These are phyloP conservation scores for Mycteria americana DNA, from an alignment of 2,797 vertebrate genomes.

Conservation along the genomic window DNA sequence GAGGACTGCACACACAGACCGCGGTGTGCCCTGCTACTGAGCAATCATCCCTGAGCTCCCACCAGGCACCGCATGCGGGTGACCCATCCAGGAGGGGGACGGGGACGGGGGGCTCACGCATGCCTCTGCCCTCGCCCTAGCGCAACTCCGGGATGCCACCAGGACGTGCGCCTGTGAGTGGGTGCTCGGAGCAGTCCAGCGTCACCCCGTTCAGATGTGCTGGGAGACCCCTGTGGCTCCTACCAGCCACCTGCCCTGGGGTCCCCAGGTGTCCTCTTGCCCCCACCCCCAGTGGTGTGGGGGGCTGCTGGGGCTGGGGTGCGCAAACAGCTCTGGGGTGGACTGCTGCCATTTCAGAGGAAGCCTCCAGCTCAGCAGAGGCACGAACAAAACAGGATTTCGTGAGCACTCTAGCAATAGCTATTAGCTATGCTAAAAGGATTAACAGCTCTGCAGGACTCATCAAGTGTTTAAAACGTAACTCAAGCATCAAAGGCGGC, in stretches of 20 bases:
- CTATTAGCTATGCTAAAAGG: slow-evolving; percentile 56
- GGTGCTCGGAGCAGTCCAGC: background rate
- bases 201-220: rapidly evolving
- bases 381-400: background rate
- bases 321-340: background rate
- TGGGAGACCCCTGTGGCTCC: background rate
- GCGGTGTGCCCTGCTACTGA: background rate
- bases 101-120: rapidly evolving
- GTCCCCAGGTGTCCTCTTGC: background rate
- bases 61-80: background rate
- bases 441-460: slow-evolving; percentile 54
- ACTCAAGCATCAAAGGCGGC: slow-evolving; percentile 33
- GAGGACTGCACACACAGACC: background rate
- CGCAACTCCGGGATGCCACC: rapidly evolving
- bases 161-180: rapidly evolving
- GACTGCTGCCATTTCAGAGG: background rate
- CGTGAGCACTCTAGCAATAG: background rate
- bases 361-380: background rate
- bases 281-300: rapidly evolving
- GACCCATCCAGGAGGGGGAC: too few relatives aligned
- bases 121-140: background rate
- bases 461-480: slow-evolving; percentile 44
- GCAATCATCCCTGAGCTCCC: background rate
- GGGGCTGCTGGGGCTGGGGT: background rate
- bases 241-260: background rate